Evolutionary conservation across 2,888 invertebrate species (phyloP).

Genomic region (Imbricaverruca yamaguchii): DNA sequence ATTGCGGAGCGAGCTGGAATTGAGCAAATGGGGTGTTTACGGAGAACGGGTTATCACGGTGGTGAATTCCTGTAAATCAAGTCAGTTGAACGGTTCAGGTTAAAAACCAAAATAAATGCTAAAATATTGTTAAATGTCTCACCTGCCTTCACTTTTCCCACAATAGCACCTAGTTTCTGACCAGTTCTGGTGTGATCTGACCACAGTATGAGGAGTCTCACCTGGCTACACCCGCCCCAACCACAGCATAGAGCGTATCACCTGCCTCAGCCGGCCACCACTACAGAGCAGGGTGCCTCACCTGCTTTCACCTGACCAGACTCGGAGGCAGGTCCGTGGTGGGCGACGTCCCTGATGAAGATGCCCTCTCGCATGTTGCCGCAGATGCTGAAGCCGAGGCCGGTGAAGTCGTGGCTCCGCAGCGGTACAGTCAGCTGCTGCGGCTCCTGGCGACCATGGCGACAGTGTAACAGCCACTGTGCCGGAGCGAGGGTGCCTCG

Average conservation of each 20-base stretch:
- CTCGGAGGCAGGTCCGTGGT: constrained; percentile 79
- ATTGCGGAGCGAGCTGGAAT: too few relatives aligned
- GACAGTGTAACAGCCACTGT: too few relatives aligned
- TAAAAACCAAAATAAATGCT: background rate
- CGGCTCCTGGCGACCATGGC: constrained; percentile 41
- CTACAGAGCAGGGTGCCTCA: background rate
- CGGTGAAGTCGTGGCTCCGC: constrained; percentile 78
- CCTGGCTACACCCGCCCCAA: constrained; percentile 26
- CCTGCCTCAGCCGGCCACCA: background rate
- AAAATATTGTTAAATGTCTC: too few relatives aligned
- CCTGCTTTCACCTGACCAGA: constrained; percentile 43
- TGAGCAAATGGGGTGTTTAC: too few relatives aligned
- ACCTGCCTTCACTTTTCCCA: background rate
- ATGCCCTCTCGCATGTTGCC: constrained; percentile 90
- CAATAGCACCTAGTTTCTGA: background rate
- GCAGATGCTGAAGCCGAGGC: constrained; percentile 74
- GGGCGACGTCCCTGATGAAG: constrained; percentile 76
- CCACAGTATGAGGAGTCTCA: background rate
- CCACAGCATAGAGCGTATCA: background rate
- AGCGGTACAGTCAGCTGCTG: constrained; percentile 60
- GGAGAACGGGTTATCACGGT: too few relatives aligned
- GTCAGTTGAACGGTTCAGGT: background rate
- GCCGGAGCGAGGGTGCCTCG: too few relatives aligned
- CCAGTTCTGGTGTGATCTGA: background rate
- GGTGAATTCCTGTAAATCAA: too few relatives aligned